Percentiles rank a stretch among this genome's conserved stretches.
Conservation (phyloP, 2,113 vertebrate genomes). For the Callipepla squamata region DNA sequence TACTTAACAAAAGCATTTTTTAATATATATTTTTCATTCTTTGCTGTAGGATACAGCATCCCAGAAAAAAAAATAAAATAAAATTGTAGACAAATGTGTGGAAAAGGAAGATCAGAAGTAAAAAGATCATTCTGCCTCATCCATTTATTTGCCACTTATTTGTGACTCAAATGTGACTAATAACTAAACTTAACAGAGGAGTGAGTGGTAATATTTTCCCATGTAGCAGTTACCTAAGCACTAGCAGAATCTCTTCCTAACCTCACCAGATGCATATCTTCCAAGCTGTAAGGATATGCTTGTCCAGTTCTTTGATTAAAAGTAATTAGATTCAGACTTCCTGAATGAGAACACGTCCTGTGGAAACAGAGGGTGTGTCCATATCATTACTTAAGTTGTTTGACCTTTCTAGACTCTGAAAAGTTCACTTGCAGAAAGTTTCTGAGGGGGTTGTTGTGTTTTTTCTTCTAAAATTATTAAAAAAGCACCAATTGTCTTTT, state of each 20-base stretch:
- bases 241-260: constrained; percentile 50
- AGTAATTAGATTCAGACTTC: constrained; percentile 73
- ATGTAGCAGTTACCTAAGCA: constrained; percentile 52
- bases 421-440: constrained; percentile 27
- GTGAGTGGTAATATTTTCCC: background rate
- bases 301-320: constrained; percentile 62
- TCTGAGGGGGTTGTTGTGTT: constrained; percentile 9
- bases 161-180: constrained; percentile 9
- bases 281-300: constrained; percentile 54
- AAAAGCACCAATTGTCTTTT: background rate
- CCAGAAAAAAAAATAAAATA: background rate
- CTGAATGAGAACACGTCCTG: constrained; percentile 79
- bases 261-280: constrained; percentile 45
- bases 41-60: background rate
- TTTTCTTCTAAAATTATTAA: background rate
- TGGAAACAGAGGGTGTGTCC: constrained; percentile 66
- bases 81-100: background rate
- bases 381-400: constrained; percentile 50
- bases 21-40: background rate
- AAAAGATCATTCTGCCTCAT: background rate
- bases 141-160: background rate
- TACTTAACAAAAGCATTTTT: background rate
- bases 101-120: background rate
- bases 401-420: constrained; percentile 1
- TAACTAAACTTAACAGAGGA: constrained; percentile 2